Conservation (phyloP, 2,113 vertebrate species). For the Brienomyrus longianalis region DNA sequence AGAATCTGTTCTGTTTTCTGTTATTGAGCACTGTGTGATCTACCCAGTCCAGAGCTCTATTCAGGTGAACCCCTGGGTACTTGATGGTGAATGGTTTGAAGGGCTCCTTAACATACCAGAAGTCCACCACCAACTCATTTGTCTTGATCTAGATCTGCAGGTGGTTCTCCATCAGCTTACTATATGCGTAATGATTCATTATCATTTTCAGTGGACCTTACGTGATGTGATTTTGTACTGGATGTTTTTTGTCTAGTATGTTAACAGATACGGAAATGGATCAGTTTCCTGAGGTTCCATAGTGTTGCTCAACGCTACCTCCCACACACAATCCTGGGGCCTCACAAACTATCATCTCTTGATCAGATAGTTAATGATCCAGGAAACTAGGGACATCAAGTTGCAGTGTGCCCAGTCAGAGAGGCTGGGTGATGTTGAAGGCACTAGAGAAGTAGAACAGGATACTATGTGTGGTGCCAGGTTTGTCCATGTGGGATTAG, state of each 20-base stretch:
- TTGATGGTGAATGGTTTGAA: not conserved
- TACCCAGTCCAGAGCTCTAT: not conserved
- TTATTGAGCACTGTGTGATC: not conserved
- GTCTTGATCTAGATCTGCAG: not conserved
- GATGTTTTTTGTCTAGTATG: not conserved
- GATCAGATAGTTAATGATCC: not conserved
- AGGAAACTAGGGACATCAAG: not conserved
- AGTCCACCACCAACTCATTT: not conserved
- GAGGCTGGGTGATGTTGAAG: not conserved
- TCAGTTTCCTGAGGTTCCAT: not conserved
- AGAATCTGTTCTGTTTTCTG: not conserved
- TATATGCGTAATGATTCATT: not conserved
- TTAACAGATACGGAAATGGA: not conserved
- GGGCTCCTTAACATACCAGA: not conserved
- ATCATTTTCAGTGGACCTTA: not conserved
- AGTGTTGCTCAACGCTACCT: not conserved
- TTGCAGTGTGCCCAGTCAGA: not conserved
- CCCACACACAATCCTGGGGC: not conserved
- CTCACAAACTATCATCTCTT: not conserved
- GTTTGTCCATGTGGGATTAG: not conserved
- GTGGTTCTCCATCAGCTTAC: not conserved
- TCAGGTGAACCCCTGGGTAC: not conserved
- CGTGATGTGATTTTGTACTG: not conserved
- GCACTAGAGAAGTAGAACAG: not conserved
- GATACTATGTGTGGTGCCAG: not conserved